Evolutionary conservation across 2,797 vertebrate genomes (phyloP), one percentile per base, ranked within the genome.

Genomic region (Pseudochromis fuscus): DNA sequence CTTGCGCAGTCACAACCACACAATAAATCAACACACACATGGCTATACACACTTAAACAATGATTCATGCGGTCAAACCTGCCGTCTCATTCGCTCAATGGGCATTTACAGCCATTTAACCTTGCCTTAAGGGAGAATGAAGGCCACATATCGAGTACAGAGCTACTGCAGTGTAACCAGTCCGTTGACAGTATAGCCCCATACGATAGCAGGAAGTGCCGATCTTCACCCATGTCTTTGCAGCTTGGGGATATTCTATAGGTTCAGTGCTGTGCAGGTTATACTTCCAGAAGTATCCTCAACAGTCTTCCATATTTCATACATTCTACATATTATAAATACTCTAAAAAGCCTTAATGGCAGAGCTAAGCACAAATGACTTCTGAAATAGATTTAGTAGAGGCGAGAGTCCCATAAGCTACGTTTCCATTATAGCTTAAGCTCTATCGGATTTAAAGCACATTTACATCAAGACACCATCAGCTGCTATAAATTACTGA

Each of bases 101-200:
- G 68, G 74, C 62, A 84, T 84, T 89, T 84, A 85, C 66, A 80
- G 60, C 57, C 70, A 53, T 84, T 85, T 86, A 86, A 83, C 79
- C 65, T 78, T 25, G 74, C 73, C 55, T 79, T 73, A 31, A 73
- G 51, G 75, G 61, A 62, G 31, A 72, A 67, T 13, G 25, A 66
- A 60, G 63, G 66, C 62, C n/a, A 45, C 45, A 55, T 57, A 53
- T 44, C 18, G 48, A 69, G 44, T 25, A 33, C 2, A 65, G 30
- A 65, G 73, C 28, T 28, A 27, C 25, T 37, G 9, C 28, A 51
- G n/a, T 49, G 53, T 3, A 30, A 21, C 51, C 44, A 46, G 27
- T 27, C 40, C 18, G 55, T 53, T 27, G 21, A 55, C 45, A 64
- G 51, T 19, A 45, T 1, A n/a, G n/a, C n/a, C n/a, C 8, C 33